Conservation (phyloP, 2,888 invertebrate genomes). For the Cosmia pyralina region DNA sequence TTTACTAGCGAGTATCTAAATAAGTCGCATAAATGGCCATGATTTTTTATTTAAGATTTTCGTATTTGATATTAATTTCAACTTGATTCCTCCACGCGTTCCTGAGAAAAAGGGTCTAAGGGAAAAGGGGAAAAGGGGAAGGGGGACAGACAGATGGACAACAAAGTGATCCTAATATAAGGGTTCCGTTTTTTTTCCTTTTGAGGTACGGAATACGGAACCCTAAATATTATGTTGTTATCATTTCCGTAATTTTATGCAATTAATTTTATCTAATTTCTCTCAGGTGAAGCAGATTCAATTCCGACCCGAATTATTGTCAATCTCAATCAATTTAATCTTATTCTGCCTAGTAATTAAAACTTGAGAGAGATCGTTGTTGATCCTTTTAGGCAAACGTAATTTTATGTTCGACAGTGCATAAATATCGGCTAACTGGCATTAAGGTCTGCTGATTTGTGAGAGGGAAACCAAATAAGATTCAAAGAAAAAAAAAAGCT, state of each 20-base stretch:
- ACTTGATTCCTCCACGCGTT: too few species aligned
- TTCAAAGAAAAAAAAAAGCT: not conserved
- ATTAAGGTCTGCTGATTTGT: conserved; percentile 30
- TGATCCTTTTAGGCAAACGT: conserved; percentile 18
- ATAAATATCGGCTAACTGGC: conserved; percentile 22
- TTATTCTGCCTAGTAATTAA: conserved; percentile 8
- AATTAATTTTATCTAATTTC: not conserved
- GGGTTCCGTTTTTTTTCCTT: too few species aligned
- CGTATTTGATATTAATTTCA: too few species aligned
- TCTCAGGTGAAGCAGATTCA: not conserved
- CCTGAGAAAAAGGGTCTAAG: too few species aligned
- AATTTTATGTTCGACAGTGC: conserved; percentile 18
- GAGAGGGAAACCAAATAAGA: conserved; percentile 8
- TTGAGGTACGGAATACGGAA: too few species aligned
- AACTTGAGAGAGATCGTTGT: conserved; percentile 21
- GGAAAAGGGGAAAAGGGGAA: too few species aligned
- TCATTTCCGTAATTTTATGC: not conserved
- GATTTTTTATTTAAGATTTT: too few species aligned
- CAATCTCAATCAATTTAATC: conserved; percentile 17
- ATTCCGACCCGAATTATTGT: conserved; percentile 11
- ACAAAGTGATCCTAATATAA: too few species aligned
- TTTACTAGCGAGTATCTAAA: too few species aligned
- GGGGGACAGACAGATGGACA: too few species aligned
- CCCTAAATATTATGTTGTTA: not conserved
- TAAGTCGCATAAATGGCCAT: too few species aligned